Evolutionary conservation across 2,113 vertebrate genomes (phyloP), one percentile per base, ranked within the genome.

Genomic region (Scolopax mira): DNA sequence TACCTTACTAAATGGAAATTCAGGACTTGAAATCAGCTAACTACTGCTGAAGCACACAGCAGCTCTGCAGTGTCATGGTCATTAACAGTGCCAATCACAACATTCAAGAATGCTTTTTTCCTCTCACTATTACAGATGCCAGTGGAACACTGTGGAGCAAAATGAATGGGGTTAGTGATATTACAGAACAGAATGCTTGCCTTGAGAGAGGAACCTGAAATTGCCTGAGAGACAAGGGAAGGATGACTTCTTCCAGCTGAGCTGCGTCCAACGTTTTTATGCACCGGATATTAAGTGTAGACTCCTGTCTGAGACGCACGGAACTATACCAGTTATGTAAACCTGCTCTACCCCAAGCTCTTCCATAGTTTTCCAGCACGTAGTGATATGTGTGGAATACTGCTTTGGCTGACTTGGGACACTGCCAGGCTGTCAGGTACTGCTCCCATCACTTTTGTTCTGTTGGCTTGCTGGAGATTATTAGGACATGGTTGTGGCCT

Each of bases 51-150:
- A 96, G 48, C 90, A 73, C 60, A 86, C 46, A 90, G 79, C 87
- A 93, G 66, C 73, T 91, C 81, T 94, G 89, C 89, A 91, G 81
- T 75, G 89, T 88, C 91, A 90, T 79, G 69, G 70, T 90, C 93
- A 96, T 96, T 95, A 95, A 78, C 82, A 64, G 57, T 93, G 93
- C 79, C 96, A 95, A 69, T 96, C 94, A 94, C 62, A 62, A 85
- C 52, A 79, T 71, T 92, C 67, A 66, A 70, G 88, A 94, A 39
- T 3, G 7, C 48, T 74, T 93, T 91, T 75, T 89, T 88, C 21
- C 73, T 71, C 2, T 69, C 13, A 4, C 88, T 44, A 25, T 91
- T 88, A 64, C 49, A 80, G 79, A 25, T 1, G 0, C 60, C 72
- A 54, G 39, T 71, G 69, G 60, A 88, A 91, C 67, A 52, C 79